Base-by-base conservation (phyloP, 2,888 invertebrate genomes). In the Erpobdella octoculata region DNA sequence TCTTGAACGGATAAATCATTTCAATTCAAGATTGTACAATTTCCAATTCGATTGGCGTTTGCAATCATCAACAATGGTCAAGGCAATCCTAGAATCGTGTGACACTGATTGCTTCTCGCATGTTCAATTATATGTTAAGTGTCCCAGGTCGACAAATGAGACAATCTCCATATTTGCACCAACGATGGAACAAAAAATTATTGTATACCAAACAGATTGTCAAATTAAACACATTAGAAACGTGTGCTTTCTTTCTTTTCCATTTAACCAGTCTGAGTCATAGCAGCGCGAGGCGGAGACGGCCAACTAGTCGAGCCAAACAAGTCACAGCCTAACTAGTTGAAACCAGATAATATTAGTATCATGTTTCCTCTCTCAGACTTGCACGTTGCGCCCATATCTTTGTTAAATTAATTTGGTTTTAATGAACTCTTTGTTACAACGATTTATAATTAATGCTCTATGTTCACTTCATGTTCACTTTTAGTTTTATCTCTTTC, bases 1-100 rank as follows among this genome's bases (percentile, higher is more conserved):
- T 36, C 76, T 73, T 46, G 76, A 46, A 74, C 46, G 18, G 73
- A 76, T 71, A 8, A 15, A 21, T 21, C 59, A 58, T 58, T 58
- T 25, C n/a, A 58, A 21, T 58, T 58, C 21, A 58, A 58, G 25
- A 15, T 12, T 8, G 9, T 58, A 21, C 59, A 58, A 58, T 58
- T 58, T 21, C 59, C 59, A 58, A 25, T 58, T 21, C 25, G 59
- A 21, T 8, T 58, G 21, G 59, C 59, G 8, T 58, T 58, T 58
- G 12, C 59, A 21, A 58, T 21, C n/a, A 58, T 58, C 18, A 58
- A 58, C 25, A 58, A 58, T 15, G 9, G 12, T 15, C 59, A 58
- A 58, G 59, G 59, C 9, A 12, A 58, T 8, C 21, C 59, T 28
- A 70, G 33, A 70, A 18, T 71, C 74, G 66, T 33, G 68, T 36